These are phyloP conservation scores for Eupeodes latifasciatus DNA, from an alignment of 2,888 invertebrate species.

Conservation along the genomic window DNA sequence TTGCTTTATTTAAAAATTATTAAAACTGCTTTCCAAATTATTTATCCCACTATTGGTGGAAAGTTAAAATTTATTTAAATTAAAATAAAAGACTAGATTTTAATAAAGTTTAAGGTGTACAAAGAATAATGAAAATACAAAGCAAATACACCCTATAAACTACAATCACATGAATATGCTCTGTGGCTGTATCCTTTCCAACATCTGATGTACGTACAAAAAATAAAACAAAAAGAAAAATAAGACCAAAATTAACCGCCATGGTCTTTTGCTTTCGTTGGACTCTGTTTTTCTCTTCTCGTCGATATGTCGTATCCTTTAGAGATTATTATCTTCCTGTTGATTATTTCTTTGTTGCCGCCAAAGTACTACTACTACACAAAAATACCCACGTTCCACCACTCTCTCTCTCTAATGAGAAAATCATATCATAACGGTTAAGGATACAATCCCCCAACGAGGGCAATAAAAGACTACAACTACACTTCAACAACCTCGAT, in stretches of 20 bases:
- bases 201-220: conserved; percentile 36
- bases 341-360: conserved; percentile 76
- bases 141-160: conserved; percentile 24
- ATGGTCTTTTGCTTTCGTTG: conserved; percentile 59
- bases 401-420: conserved; percentile 63
- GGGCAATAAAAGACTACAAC: conserved; percentile 67
- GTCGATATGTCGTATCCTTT: conserved; percentile 59
- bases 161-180: conserved; percentile 1
- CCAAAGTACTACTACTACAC: conserved; percentile 59
- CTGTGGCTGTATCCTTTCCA: conserved; percentile 38
- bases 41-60: no score
- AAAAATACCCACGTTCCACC: conserved; percentile 72
- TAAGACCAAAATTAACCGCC: conserved; percentile 52
- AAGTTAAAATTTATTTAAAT: no score
- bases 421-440: conserved; percentile 76
- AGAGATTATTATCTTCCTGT: conserved; percentile 75
- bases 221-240: conserved; percentile 19
- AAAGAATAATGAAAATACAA: not conserved
- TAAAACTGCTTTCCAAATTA: no score
- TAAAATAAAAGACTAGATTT: no score
- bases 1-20: no score
- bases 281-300: not conserved
- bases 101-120: no score
- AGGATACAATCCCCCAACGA: conserved; percentile 74
- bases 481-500: conserved; percentile 68